A percentile compares a stretch with the other conserved stretches of the same genome.
phyloP scores from a whole-genome alignment of 2,888 invertebrate species.

The Trachelus stipa region DNA sequence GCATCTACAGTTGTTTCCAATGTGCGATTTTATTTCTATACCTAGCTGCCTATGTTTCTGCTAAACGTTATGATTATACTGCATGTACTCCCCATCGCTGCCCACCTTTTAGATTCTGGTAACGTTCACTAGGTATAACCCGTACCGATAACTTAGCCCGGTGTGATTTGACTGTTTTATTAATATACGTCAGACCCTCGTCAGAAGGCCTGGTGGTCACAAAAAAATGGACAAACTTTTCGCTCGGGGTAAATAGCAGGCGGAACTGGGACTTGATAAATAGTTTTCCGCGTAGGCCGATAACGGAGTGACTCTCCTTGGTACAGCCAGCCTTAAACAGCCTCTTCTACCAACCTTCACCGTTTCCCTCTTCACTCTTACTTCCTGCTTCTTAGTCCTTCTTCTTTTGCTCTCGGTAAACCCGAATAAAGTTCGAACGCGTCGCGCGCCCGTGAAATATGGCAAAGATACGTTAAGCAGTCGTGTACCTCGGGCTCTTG shows the following conservation, averaged over 20 bases:
- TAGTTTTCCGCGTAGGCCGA: conserved; percentile 5
- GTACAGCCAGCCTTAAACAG: conserved; percentile 8
- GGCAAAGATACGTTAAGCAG: background rate
- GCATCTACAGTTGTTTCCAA: background rate
- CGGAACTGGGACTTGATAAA: conserved; percentile 21
- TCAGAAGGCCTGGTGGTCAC: conserved; percentile 1
- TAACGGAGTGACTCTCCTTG: background rate
- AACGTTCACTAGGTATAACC: conserved; percentile 3
- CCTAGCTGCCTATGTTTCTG: background rate
- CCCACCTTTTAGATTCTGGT: background rate
- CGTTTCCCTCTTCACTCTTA: conserved; percentile 2
- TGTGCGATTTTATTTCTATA: background rate
- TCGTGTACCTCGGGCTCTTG: background rate
- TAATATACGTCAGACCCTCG: conserved; percentile 24
- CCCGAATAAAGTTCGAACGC: background rate
- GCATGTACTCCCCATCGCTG: background rate
- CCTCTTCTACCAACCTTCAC: conserved; percentile 8
- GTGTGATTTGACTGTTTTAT: conserved; percentile 24
- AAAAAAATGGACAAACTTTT: conserved; percentile 23
- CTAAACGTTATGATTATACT: background rate
- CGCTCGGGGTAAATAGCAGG: conserved; percentile 12
- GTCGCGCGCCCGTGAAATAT: background rate
- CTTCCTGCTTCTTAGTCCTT: background rate
- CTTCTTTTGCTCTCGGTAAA: background rate
- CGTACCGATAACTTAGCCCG: conserved; percentile 7